Base-by-base conservation (phyloP, 2,888 invertebrate genomes). In the Tipula confusa region DNA sequence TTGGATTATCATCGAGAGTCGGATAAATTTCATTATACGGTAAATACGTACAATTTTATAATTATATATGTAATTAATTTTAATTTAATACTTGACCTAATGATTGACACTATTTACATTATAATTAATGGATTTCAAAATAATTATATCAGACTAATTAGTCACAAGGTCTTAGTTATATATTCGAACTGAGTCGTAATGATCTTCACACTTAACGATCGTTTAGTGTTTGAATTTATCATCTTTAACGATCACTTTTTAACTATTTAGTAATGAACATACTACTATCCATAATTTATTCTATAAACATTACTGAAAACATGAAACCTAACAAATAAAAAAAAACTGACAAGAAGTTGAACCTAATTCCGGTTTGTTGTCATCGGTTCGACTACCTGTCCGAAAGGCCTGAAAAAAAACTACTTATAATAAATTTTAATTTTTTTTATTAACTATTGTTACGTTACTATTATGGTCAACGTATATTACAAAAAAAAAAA, bases 391-490 rank as follows among this genome's bases (percentile, higher is more conserved):
- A 64, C 9, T 64, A 64, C 64, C 64, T 9, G 64, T 18, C 2
- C 24, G 7, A 24, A 7, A 64, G 64, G 64, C 64, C 24, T 64
- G 11, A 64, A 64, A 64, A 7, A 64, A 64, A 24, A 64, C 18
- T 64, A 64, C 9, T 64, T 64, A 24, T 64, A 24, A 24, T 64
- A 64, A 64, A 64, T 24, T 3, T 64, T 9, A 36, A 36, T 43
- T 43, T 43, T 15, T 43, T 64, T 64, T 64, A 64, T 64, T 64
- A 24, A 64, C 64, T 64, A 64, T 64, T 64, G 64, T 64, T 64
- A 24, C 11, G 9, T 64, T 24, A 64, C 64, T 64, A 64, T 64
- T 64, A 64, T 64, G 64, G 64, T 64, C 64, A 64, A 24, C 64
- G 9, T 64, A 33, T 9, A 33, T 33, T 33, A 15, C 36, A 36